Conservation (phyloP, 2,113 vertebrate genomes). For the Chrysemys picta region DNA sequence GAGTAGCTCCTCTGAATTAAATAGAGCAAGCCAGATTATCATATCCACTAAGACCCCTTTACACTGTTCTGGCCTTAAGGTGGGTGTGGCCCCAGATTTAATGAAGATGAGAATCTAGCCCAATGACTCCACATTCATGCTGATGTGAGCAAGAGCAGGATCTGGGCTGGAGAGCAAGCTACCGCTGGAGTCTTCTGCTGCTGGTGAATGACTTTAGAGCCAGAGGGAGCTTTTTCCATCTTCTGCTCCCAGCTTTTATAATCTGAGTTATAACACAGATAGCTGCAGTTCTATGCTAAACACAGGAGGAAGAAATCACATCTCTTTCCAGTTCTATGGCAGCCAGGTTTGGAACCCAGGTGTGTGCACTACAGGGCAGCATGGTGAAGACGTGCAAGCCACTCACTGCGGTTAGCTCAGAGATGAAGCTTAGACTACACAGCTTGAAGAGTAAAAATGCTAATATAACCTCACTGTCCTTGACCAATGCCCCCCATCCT, state of each 20-base stretch:
- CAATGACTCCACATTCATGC: neutral
- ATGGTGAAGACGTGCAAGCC: neutral
- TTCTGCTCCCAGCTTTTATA: neutral
- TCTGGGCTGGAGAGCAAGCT: neutral
- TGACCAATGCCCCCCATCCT: conserved; percentile 10
- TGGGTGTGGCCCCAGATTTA: rapidly evolving
- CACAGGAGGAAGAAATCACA: neutral
- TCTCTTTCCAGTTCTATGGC: neutral
- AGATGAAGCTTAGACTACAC: neutral
- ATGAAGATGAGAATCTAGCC: neutral
- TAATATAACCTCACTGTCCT: conserved; percentile 18
- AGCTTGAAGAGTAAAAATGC: neutral
- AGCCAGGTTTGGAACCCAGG: neutral
- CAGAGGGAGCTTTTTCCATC: neutral
- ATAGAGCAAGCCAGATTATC: neutral
- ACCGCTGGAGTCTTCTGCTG: neutral
- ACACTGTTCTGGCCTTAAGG: neutral
- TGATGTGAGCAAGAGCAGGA: neutral
- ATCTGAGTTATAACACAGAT: neutral
- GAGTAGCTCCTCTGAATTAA: neutral
- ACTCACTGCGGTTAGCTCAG: neutral
- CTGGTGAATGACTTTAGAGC: neutral
- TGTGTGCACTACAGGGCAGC: rapidly evolving
- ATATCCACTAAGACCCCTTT: neutral
- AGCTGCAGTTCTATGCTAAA: neutral